phyloP scores from a whole-genome alignment of 2,113 vertebrate species.

The Carettochelys insculpta region DNA sequence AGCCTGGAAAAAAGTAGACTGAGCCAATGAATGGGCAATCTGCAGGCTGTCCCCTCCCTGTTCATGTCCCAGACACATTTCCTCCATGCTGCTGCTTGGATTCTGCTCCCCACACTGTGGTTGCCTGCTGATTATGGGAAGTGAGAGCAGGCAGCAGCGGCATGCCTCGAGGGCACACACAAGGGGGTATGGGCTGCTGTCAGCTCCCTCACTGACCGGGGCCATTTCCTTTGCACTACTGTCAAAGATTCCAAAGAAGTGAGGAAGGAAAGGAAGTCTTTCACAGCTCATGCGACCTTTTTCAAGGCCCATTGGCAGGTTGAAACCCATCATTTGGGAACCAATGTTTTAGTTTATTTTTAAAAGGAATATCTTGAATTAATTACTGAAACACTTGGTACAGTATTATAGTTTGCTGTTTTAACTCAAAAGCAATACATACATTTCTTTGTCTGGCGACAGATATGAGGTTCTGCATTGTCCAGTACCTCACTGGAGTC shows the following conservation, averaged over 20 bases:
- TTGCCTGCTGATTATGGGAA: not conserved
- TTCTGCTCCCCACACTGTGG: not conserved
- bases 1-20: not conserved
- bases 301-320: not conserved
- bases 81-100: not conserved
- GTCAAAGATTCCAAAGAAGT: not conserved
- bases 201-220: not conserved
- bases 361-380: not conserved
- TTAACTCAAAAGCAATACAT: not conserved
- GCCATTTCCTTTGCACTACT: not conserved
- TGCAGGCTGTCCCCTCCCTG: not conserved
- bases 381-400: not conserved
- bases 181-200: not conserved
- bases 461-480: accelerated
- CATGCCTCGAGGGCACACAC: not conserved
- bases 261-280: not conserved
- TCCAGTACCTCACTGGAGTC: not conserved
- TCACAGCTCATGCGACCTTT: not conserved
- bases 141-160: not conserved
- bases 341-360: not conserved
- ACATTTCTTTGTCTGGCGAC: not conserved
- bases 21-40: too few species aligned
- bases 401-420: not conserved
- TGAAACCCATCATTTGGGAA: not conserved
- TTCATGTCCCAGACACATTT: not conserved